Evolutionary conservation across 30 jellyfish, hydroid and myxozoan genomes (phyloP), one percentile per base, ranked within the genome.

Genomic region (Catostylus mosaicus): DNA sequence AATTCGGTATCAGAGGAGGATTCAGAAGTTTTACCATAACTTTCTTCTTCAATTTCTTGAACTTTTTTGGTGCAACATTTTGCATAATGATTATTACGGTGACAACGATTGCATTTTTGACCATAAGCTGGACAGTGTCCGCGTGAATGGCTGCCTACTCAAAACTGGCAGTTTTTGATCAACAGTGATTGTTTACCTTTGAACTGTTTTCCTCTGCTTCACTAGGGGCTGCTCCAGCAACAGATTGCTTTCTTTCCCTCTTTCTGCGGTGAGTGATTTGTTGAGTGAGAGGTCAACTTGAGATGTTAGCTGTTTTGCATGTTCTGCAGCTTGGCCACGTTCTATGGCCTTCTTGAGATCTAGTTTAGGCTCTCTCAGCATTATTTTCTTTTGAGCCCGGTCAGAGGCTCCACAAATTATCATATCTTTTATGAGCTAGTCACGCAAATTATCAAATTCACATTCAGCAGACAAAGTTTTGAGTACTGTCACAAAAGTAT

Each of bases 121-220:
- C 82, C 82, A 76, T 76, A 59, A 43, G 78, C 88, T 32, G 88
- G 88, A 59, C 88, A 73, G 31, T 33, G 74, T 45, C 92, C 92
- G 12, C 89, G 89, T 7, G 89, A 19, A 57, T 70, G 89, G 30
- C 84, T 73, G 78, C 95, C 95, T 65, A 85, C 89, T 60, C 95
- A 85, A 46, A 85, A 85, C 65, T 73, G 70, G 35, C 93, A 83
- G 1, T 56, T 56, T 50, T 34, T 69, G 46, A 69, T 69, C 43
- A 69, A 47, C 64, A 69, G 54, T 57, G 87, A 27, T 48, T 35
- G 80, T 60, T 75, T 50, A 16, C 77, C 52, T 31, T 52, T 75
- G 48, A 33, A 54, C 61, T 52, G 62, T 59, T 11, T 51, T 56
- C 75, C 77, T 75, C 78, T 6, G 78, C 29, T 48, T 75, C 87